Conservation (phyloP, 2,888 invertebrate species). For the Thera britannica region DNA sequence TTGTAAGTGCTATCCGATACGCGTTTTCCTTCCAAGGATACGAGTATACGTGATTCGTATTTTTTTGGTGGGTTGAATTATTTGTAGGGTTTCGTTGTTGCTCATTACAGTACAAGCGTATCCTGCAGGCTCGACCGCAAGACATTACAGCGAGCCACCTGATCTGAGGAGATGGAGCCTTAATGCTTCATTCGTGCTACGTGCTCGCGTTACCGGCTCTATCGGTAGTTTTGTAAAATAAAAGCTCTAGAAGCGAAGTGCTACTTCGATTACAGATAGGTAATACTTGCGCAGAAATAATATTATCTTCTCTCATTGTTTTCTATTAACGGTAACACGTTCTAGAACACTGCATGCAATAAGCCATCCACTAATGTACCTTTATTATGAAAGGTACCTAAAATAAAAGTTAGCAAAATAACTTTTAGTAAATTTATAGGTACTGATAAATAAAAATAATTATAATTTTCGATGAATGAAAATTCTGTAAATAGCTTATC, state of each 20-base stretch:
- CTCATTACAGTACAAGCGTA: conserved; percentile 83
- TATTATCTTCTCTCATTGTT: conserved; percentile 4
- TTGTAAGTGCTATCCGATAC: conserved; percentile 75
- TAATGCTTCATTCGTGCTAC: conserved; percentile 72
- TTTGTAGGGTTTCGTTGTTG: conserved; percentile 84
- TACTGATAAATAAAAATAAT: background rate
- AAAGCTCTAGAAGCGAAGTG: conserved; percentile 45
- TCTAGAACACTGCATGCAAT: background rate
- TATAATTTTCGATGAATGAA: background rate
- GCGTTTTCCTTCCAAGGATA: conserved; percentile 82
- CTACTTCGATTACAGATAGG: conserved; percentile 39
- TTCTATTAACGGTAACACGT: background rate
- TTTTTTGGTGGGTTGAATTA: conserved; percentile 83
- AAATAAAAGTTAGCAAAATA: too few species aligned
- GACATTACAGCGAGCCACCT: conserved; percentile 76
- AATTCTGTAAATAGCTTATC: conserved; percentile 26
- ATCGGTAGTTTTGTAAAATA: conserved; percentile 53
- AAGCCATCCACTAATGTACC: background rate
- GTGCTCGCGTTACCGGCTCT: conserved; percentile 54
- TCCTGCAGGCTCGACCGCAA: conserved; percentile 81
- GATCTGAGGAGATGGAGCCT: conserved; percentile 63
- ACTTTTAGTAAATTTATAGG: too few species aligned
- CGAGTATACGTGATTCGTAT: conserved; percentile 74
- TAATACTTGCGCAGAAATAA: conserved; percentile 9
- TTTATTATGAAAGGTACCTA: too few species aligned